Base-by-base conservation (phyloP, 2,797 vertebrate genomes). In the Chelmon rostratus region DNA sequence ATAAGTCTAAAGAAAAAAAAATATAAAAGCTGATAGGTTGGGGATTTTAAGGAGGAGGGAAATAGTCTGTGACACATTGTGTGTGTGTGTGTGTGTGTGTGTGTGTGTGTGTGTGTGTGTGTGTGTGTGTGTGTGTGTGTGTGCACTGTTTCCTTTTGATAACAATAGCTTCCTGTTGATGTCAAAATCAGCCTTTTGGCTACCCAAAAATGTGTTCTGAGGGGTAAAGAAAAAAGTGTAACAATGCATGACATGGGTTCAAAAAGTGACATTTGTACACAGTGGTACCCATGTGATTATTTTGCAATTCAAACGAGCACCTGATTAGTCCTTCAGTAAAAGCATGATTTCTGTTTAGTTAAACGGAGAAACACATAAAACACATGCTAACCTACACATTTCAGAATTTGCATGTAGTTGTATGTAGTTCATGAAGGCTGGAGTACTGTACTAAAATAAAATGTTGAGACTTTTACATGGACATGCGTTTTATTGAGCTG, bases 141-240 rank as follows among this genome's bases (percentile, higher is more conserved):
- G 52, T 42, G 54, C 19, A 38, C 69, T 88, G 86, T 82, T 91
- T 90, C 79, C 86, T 4, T 76, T 57, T 72, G 91, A 93, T 91
- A 93, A 82, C 4, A 58, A 50, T 40, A 7, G 62, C 78, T 86
- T 92, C 88, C 90, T 91, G 82, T 89, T 87, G 40, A 71, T 73
- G 86, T 72, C 62, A 86, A 79, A 83, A 73, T 71, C 35, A 72
- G 28, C 56, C 11, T 57, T 76, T 71, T 75, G 42, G 3, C 52
- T 11, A 31, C 49, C 12, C 31, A 77, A 76, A 80, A 79, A 53
- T 54, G 53, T 73, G 37, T 28, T 62, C 21, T 46, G 3, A 50
- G n/a, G 31, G 15, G 68, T n/a, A 33, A 62, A 52, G 21, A n/a
- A 66, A 57, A 74, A 71, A 47, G 35, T 59, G 21, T 59, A 70